Evolutionary conservation across 2,888 invertebrate species (phyloP).

Genomic region (Rutpela maculata): DNA sequence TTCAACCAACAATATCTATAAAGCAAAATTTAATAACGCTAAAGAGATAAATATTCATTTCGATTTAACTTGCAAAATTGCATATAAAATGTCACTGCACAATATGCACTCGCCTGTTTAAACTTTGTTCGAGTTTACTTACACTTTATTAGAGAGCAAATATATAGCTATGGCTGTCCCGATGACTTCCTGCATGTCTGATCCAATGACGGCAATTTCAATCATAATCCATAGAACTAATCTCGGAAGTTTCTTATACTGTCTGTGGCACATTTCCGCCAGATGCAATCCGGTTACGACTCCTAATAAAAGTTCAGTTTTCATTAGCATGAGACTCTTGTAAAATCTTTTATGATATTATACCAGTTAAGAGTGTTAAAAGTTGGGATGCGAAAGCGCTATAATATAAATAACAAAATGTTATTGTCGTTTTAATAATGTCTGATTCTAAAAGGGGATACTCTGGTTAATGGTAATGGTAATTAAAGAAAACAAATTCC

Average conservation of each 20-base stretch:
- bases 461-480: not conserved
- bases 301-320: constrained; percentile 61
- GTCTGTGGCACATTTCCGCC: constrained; percentile 86
- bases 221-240: constrained; percentile 91
- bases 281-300: constrained; percentile 89
- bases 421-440: not conserved
- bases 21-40: not conserved
- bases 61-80: not conserved
- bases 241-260: constrained; percentile 85
- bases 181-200: constrained; percentile 94
- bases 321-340: constrained; percentile 28
- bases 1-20: not conserved
- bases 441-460: not conserved
- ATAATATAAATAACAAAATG: not conserved
- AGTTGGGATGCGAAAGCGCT: not conserved
- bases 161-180: constrained; percentile 92
- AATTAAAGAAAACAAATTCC: not conserved
- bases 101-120: not conserved
- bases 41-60: not conserved
- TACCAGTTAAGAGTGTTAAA: constrained; percentile 7
- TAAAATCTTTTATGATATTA: constrained; percentile 29
- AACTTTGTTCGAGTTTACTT: constrained; percentile 69
- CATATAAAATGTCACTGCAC: not conserved
- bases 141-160: constrained; percentile 86
- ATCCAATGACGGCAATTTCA: constrained; percentile 93